phyloP scores from a whole-genome alignment of 2,797 vertebrate species.

The Arnoldichthys spilopterus region DNA sequence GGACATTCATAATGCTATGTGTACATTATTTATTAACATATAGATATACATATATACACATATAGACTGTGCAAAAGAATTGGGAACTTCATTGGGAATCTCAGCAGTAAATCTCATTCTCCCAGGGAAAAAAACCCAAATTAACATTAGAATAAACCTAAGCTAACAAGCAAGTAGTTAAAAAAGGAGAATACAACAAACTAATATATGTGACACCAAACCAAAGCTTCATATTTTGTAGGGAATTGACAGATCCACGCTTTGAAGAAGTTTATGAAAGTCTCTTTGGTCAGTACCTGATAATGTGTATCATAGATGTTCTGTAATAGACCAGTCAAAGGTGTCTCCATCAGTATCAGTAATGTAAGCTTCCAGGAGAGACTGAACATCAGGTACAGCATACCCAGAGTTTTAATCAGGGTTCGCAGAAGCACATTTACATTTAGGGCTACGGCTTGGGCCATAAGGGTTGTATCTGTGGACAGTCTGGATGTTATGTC shows the following conservation, averaged over 20 bases:
- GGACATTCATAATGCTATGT: too few relatives aligned
- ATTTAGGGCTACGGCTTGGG: conserved; percentile 72
- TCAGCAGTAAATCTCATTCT: too few relatives aligned
- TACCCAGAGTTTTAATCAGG: conserved; percentile 73
- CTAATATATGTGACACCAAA: too few relatives aligned
- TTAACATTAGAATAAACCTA: too few relatives aligned
- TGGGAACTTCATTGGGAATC: too few relatives aligned
- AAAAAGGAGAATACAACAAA: too few relatives aligned
- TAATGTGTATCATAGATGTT: conserved; percentile 73
- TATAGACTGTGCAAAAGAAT: too few relatives aligned
- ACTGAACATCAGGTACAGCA: conserved; percentile 80
- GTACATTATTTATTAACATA: too few relatives aligned
- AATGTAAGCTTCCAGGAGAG: conserved; percentile 82
- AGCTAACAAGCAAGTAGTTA: too few relatives aligned
- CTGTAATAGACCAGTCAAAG: conserved; percentile 78
- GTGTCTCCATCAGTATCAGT: conserved; percentile 75
- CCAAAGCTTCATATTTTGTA: background rate
- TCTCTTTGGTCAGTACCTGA: conserved; percentile 71
- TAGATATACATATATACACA: too few relatives aligned
- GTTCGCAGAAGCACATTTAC: conserved; percentile 83
- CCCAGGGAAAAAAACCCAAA: too few relatives aligned
- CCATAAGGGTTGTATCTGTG: conserved; percentile 76
- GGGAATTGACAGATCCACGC: background rate
- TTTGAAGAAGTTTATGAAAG: background rate
- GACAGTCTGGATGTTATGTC: conserved; percentile 83